Conservation (phyloP, 1,140 invertebrate genomes). For the Rhizoglyphus robini region DNA sequence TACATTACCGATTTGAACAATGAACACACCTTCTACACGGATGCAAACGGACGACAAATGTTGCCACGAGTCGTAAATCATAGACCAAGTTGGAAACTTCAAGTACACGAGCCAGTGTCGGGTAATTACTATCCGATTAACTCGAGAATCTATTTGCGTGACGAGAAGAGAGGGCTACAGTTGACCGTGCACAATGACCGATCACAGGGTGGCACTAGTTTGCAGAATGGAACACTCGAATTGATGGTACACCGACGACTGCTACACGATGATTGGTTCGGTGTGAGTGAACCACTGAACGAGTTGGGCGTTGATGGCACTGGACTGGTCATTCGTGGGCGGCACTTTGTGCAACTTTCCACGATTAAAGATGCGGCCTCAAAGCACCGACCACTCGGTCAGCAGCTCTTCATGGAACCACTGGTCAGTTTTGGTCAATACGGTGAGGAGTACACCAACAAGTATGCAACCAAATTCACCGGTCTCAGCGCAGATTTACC, state of each 20-base stretch:
- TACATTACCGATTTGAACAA: conserved; percentile 34
- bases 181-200: conserved; percentile 57
- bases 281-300: conserved; percentile 78
- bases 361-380: conserved; percentile 31
- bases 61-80: conserved; percentile 51
- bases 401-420: conserved; percentile 37
- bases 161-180: conserved; percentile 25
- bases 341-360: conserved; percentile 36
- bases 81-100: conserved; percentile 54
- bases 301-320: conserved; percentile 52
- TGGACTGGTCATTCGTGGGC: conserved; percentile 67
- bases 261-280: conserved; percentile 73
- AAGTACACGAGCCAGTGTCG: conserved; percentile 49
- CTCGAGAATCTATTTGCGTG: conserved; percentile 49
- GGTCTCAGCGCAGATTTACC: conserved; percentile 46
- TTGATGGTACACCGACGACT: conserved; percentile 57
- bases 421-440: no score
- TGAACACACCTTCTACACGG: conserved; percentile 39
- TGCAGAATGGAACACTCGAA: conserved; percentile 32
- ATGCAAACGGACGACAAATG: conserved; percentile 44
- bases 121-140: conserved; percentile 91
- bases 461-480: conserved; percentile 36
- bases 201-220: conserved; percentile 66
- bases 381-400: conserved; percentile 35
- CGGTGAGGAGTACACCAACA: no score